Conservation (phyloP, 2,888 invertebrate genomes). For the Caenorhabditis sp. region DNA sequence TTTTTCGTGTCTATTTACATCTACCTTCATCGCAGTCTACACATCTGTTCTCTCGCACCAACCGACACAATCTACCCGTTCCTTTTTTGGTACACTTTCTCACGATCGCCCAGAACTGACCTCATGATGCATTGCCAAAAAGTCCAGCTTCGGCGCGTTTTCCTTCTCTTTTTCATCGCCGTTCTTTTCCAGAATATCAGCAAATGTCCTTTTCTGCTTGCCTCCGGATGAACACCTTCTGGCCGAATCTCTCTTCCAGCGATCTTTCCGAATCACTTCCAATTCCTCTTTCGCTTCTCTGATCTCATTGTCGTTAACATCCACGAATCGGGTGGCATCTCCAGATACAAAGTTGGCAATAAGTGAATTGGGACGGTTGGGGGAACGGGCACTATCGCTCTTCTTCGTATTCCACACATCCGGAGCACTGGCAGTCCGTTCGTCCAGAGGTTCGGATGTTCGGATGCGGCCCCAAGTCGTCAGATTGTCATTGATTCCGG, state of each 20-base stretch:
- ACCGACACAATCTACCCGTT: neutral
- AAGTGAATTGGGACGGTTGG: constrained; percentile 66
- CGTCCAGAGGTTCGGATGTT: constrained; percentile 67
- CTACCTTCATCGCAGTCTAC: too few species aligned
- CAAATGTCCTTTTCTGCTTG: constrained; percentile 72
- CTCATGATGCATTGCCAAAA: constrained; percentile 76
- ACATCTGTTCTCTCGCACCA: constrained; percentile 3
- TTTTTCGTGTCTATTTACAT: too few species aligned
- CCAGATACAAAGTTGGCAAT: constrained; percentile 73
- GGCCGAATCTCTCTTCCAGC: constrained; percentile 51
- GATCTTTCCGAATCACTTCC: constrained; percentile 48
- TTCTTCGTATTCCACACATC: constrained; percentile 35
- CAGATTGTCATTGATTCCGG: constrained; percentile 58
- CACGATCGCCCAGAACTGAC: constrained; percentile 53
- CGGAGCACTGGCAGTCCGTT: constrained; percentile 67
- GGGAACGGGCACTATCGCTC: constrained; percentile 4
- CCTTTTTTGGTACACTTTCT: neutral
- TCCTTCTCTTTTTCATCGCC: neutral
- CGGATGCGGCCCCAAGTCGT: constrained; percentile 79
- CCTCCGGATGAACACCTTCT: constrained; percentile 23
- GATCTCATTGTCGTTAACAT: constrained; percentile 79
- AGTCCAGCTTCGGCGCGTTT: constrained; percentile 73
- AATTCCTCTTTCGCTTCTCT: constrained; percentile 38
- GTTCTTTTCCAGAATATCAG: constrained; percentile 67
- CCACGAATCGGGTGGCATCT: constrained; percentile 61